These are phyloP conservation scores for Gastrophysa polygoni DNA, from an alignment of 2,888 invertebrate species.

Conservation along the genomic window DNA sequence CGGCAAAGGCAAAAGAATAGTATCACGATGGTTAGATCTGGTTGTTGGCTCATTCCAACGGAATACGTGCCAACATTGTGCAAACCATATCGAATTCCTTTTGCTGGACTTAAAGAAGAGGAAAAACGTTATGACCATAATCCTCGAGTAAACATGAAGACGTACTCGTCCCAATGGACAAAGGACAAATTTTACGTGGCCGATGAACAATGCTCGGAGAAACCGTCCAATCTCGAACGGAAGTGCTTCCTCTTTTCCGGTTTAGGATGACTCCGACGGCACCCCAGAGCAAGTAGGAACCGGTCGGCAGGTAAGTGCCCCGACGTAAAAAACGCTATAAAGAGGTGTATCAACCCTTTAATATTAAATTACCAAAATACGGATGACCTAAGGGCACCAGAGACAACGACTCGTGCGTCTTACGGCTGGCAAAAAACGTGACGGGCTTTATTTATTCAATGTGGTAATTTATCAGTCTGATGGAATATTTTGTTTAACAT, in stretches of 20 bases:
- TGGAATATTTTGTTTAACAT: background rate
- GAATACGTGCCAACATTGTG: background rate
- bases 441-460: conserved; percentile 1
- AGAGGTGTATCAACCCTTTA: conserved; percentile 23
- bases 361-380: conserved; percentile 26
- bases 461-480: background rate
- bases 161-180: conserved; percentile 20
- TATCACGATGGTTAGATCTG: too few species aligned
- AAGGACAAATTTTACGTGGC: conserved; percentile 28
- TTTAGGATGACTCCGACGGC: conserved; percentile 41
- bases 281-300: conserved; percentile 24
- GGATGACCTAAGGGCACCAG: conserved; percentile 30
- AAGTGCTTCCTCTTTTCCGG: conserved; percentile 48
- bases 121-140: conserved; percentile 29
- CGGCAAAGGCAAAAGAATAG: too few species aligned
- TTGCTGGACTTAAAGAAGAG: conserved; percentile 1
- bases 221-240: conserved; percentile 48
- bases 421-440: background rate
- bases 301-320: conserved; percentile 6
- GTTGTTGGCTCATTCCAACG: too few species aligned
- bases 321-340: background rate
- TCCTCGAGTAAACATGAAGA: conserved; percentile 16
- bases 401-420: conserved; percentile 30
- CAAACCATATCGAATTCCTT: conserved; percentile 8
- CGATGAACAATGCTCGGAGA: conserved; percentile 32